Evolutionary conservation across 2,797 vertebrate genomes (phyloP), one percentile per base, ranked within the genome.

Genomic region (Sebastes flavidus): DNA sequence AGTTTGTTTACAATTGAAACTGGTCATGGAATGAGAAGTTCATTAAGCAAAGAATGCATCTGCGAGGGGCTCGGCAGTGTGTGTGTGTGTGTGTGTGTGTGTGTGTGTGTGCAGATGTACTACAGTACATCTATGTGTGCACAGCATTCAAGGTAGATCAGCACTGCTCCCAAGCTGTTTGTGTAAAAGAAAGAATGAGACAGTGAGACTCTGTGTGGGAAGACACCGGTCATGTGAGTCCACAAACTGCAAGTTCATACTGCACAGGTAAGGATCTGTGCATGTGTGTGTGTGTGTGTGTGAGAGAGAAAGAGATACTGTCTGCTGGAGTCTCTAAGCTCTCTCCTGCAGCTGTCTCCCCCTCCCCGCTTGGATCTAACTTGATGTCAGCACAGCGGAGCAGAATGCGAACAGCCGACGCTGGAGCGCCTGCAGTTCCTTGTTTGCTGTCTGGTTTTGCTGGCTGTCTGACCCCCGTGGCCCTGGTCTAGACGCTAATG

Each of bases 1-100:
- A 65, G 74, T 94, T 95, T 95, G 94, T 93, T 95, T 95, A 92
- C 93, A 86, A 91, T 92, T 85, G 84, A 90, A 89, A 87, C 78
- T 82, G 91, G 94, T 93, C 94, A 88, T 66, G 80, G 86, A 91
- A 94, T 87, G 83, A 93, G 91, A 89, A 89, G 80, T 92, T 93
- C 88, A 93, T 95, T 95, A 93, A 67, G 72, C 72, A 59, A 68
- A 82, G 70, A 87, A 87, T 60, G 75, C 78, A 85, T 87, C 82
- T 86, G 85, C 49, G 10, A 56, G 62, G 22, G 52, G n/a, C 1
- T 16, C 24, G 71, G 30, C 72, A 65, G 74, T 58, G 38, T 62
- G 42, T 75, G 73, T 62, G 55, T 62, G 55, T 69, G 29, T 42
- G 60, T 81, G 29, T 36, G 74, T 58, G 38, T 61, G 13, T 36